These are phyloP conservation scores for Ophioderma brevispina DNA, from an alignment of 35 echinoderm and acorn worm species.

Conservation along the genomic window DNA sequence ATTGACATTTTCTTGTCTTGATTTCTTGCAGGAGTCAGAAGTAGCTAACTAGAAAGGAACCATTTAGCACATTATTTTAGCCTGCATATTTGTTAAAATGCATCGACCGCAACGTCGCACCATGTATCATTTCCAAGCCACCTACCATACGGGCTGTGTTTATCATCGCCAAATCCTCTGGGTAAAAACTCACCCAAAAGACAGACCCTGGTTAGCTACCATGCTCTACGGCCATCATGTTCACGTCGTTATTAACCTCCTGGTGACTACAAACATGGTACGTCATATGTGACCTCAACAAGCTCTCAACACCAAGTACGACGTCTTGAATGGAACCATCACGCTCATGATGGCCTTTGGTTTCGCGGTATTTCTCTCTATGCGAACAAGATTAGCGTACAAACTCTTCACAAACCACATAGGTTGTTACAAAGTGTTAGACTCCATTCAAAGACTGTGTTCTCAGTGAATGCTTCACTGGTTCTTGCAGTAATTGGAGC, in stretches of 20 bases:
- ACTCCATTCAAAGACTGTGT: conserved; percentile 79
- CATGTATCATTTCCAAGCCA: conserved; percentile 57
- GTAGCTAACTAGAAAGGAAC: too few species aligned
- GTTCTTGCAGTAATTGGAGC: conserved; percentile 32
- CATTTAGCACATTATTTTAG: too few species aligned
- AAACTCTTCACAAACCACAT: conserved; percentile 78
- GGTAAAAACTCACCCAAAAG: conserved; percentile 68
- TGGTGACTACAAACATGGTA: conserved; percentile 59
- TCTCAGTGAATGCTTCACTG: conserved; percentile 69
- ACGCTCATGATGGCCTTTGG: conserved; percentile 73
- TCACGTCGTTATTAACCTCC: conserved; percentile 32
- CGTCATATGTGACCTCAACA: conserved; percentile 69
- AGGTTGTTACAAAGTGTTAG: conserved; percentile 74
- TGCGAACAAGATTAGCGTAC: conserved; percentile 75
- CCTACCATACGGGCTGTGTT: conserved; percentile 75
- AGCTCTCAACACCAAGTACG: conserved; percentile 67
- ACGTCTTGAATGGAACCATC: conserved; percentile 77
- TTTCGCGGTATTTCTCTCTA: conserved; percentile 60
- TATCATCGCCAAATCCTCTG: conserved; percentile 83
- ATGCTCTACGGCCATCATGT: conserved; percentile 62
- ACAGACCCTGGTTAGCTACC: conserved; percentile 69
- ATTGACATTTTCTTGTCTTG: too few species aligned
- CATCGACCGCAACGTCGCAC: neutral
- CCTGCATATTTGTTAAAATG: too few species aligned
- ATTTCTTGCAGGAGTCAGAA: too few species aligned